Percentiles rank a stretch among this genome's conserved stretches.
phyloP scores from a whole-genome alignment of 2,888 invertebrate genomes.

The Aphodius granarius region DNA sequence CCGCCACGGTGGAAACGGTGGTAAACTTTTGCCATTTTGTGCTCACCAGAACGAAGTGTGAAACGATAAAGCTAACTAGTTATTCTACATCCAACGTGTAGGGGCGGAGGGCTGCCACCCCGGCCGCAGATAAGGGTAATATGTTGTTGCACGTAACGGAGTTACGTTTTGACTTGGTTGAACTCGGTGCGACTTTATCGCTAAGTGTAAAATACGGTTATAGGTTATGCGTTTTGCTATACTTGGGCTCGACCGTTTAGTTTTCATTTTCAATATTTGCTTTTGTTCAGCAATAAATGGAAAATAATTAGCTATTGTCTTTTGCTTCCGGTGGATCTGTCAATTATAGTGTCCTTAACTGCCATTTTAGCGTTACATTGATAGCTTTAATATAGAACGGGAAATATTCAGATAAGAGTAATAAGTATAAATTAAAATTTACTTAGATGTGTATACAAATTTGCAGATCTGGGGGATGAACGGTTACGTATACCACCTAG shows the following conservation, averaged over 20 bases:
- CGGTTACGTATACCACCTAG: no score
- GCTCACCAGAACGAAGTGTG: constrained; percentile 50
- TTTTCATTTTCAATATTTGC: background rate
- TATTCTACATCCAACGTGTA: constrained; percentile 38
- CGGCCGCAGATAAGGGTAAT: constrained; percentile 37
- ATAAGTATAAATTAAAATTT: no score
- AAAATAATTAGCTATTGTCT: no score
- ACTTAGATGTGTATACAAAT: no score
- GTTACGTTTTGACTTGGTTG: background rate
- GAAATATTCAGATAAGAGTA: no score
- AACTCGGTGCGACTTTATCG: background rate
- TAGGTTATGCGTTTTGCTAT: background rate
- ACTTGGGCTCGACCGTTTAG: background rate
- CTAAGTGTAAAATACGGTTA: background rate
- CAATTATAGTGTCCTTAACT: no score
- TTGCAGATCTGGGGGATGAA: no score
- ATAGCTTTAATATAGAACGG: no score
- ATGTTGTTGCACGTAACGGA: constrained; percentile 34
- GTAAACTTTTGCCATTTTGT: constrained; percentile 51
- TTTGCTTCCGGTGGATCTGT: no score
- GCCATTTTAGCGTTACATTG: no score
- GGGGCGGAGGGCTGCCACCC: constrained; percentile 17
- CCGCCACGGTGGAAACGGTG: background rate
- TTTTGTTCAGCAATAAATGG: no score
- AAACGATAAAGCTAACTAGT: constrained; percentile 52